Percentiles rank a stretch among this genome's conserved stretches.
Evolutionary conservation across 1,140 invertebrate genomes (phyloP).

Genomic region (Apis florea): DNA sequence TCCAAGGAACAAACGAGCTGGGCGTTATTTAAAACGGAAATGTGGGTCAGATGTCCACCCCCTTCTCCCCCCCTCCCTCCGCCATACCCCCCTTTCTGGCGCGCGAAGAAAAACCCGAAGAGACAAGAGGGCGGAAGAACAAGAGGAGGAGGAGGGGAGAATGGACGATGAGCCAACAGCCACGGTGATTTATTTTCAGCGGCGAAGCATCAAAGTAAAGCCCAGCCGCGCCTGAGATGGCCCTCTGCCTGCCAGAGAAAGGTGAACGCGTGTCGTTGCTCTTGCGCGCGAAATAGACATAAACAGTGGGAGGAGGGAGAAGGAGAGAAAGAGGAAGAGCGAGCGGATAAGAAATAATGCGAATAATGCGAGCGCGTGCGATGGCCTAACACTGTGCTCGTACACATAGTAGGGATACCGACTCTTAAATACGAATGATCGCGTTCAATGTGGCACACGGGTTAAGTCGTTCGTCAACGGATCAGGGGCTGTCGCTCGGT

Average conservation of each 20-base stretch:
- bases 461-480: neutral
- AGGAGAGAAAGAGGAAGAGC: neutral
- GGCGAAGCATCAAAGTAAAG: conserved; percentile 40
- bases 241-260: conserved; percentile 16
- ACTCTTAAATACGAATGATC: conserved; percentile 22
- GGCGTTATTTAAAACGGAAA: conserved; percentile 72
- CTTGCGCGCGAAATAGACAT: neutral
- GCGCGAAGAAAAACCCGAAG: conserved; percentile 19
- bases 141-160: neutral
- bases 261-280: conserved; percentile 52
- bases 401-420: neutral
- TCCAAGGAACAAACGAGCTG: conserved; percentile 38
- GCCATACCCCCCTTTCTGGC: conserved; percentile 17
- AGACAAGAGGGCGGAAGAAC: conserved; percentile 26
- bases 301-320: neutral
- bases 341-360: neutral
- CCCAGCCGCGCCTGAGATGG: conserved; percentile 40
- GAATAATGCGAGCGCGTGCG: neutral
- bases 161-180: conserved; percentile 39
- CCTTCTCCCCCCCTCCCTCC: conserved; percentile 6
- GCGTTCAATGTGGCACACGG: neutral
- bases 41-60: conserved; percentile 65
- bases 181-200: conserved; percentile 75
- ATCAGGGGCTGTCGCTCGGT: neutral
- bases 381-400: conserved; percentile 22